Base-by-base conservation (phyloP, 2,797 vertebrate genomes). In the Hylomyscus alleni region DNA sequence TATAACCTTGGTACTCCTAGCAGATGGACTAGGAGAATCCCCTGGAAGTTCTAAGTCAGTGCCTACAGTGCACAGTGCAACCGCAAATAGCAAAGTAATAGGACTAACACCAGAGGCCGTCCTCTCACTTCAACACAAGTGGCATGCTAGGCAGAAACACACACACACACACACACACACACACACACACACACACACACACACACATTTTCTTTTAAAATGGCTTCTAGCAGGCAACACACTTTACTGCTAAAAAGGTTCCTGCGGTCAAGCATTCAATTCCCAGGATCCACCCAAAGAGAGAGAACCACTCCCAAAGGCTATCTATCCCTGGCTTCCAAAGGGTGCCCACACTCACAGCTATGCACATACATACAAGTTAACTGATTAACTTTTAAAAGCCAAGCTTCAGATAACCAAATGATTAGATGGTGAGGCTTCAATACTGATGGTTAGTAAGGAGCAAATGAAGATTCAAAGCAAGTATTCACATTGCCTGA, bases 381-480 rank as follows among this genome's bases (percentile, higher is more conserved):
- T 56, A 95, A 82, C 34, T 29, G 40, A 82, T 34, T 20, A 83
- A 83, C 20, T 67, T 89, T 88, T 31, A 72, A 91, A 24, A 56
- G 3, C 40, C 60, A 84, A 90, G n/a, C 29, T 87, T 91, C 65
- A 91, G 37, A 73, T n/a, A 91, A 80, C 31, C 75, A 82, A 76
- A 2, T 52, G 26, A 73, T 34, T 31, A 80, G 9, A 86, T 17
- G 69, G 22, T 69, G 26, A 84, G 58, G 14, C 50, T 26, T 34
- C 44, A 87, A 73, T 8, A n/a, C 7, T 50, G 29, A 40, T 67
- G 44, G 4, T 17, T 62, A 34, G 37, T 31, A 31, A 65, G 34
- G 19, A 85, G 31, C 47, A 67, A 89, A 88, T 7, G 58, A 82
- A 86, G 40, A 89, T 19, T 67, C 54, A 83, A 47, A 78, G 50